Conservation (phyloP, 2,888 invertebrate genomes). For the Enchytraeus crypticus region DNA sequence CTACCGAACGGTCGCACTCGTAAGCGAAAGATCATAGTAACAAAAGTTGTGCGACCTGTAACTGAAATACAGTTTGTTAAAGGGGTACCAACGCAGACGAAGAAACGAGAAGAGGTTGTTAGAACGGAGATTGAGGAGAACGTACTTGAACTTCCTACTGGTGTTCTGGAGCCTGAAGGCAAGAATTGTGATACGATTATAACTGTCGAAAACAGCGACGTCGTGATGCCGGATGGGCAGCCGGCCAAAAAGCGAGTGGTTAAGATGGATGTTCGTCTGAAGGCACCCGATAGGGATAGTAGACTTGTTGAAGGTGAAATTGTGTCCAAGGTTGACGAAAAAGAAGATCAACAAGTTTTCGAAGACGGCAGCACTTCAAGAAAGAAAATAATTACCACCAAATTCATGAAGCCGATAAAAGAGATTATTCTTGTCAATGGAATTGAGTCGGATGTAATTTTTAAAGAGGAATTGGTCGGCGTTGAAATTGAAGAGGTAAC, state of each 20-base stretch:
- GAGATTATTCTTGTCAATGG: constrained; percentile 5
- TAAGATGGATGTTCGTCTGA: constrained; percentile 5
- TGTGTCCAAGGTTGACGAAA: constrained; percentile 7
- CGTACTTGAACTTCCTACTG: constrained; percentile 5
- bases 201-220: background rate
- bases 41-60: background rate
- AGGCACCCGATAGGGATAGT: background rate
- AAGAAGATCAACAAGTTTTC: constrained; percentile 8
- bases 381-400: constrained; percentile 13
- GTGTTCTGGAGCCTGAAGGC: constrained; percentile 4
- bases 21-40: constrained; percentile 1
- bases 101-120: constrained; percentile 2
- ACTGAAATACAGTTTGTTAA: background rate
- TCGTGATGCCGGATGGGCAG: constrained; percentile 2
- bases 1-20: constrained; percentile 2
- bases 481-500: constrained; percentile 16
- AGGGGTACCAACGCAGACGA: background rate
- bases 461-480: constrained; percentile 6
- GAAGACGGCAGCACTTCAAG: constrained; percentile 12
- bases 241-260: constrained; percentile 4
- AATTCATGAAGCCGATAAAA: constrained; percentile 7
- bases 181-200: constrained; percentile 7
- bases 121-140: constrained; percentile 8
- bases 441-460: background rate
- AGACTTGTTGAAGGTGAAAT: constrained; percentile 5